Evolutionary conservation across 1,140 invertebrate genomes (phyloP), one percentile per base, ranked within the genome.

Genomic region (Polypedilum vanderplanki): DNA sequence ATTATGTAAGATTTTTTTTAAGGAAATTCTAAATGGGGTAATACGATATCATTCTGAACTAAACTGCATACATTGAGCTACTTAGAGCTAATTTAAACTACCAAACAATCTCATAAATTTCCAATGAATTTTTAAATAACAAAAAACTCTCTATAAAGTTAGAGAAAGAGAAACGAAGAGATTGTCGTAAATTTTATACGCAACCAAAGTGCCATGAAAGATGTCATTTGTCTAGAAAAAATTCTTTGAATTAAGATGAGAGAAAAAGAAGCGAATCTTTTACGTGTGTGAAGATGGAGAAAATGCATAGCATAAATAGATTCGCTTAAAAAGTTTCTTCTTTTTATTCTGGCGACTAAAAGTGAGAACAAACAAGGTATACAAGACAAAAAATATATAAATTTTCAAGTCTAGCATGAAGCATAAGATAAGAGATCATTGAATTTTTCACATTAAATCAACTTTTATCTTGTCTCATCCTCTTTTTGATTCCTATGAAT

Each of bases 131-230:
- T 33, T 33, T 33, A 33, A 33, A 33, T 33, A 33, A 33, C 24
- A 33, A 33, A 33, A 33, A 33, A 4, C n/a, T 57, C 46, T n/a
- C 12, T 57, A 4, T 3, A 15, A 8, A 57, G 8, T 15, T 57
- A 4, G 46, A 57, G 15, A n/a, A 57, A 12, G n/a, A 57, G n/a
- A 57, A n/a, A 57, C 46, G n/a, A 15, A 46, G n/a, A 4, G 3
- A 57, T 57, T 57, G 46, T 57, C 46, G 46, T 57, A 57, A 57
- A 57, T 57, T 15, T 57, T n/a, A 57, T 57, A 57, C 46, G 46
- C 46, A 57, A 57, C 46, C 46, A 57, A 57, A 57, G 12, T 57
- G 46, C 12, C 46, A n/a, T 57, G n/a, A 57, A 57, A n/a, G n/a
- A 57, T 57, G 46, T 57, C 46, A n/a, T 57, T 57, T 57, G 46